Conservation (phyloP, 2,888 invertebrate genomes). For the Pseudococcus viburni region DNA sequence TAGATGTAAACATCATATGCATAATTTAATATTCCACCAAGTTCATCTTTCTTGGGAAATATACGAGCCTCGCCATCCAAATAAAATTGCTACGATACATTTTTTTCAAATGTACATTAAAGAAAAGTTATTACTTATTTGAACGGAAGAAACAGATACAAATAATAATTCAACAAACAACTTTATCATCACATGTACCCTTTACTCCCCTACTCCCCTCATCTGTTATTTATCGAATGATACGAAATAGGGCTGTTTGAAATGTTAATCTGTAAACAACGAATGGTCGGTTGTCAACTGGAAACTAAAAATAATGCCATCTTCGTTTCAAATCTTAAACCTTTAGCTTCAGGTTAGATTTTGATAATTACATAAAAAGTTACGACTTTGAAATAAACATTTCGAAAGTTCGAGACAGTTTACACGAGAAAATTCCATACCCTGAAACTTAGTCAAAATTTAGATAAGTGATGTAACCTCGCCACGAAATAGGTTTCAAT, state of each 20-base stretch:
- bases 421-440: not conserved
- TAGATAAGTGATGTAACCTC: not conserved
- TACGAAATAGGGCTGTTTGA: not conserved
- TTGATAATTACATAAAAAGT: constrained; percentile 28
- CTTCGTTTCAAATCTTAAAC: not conserved
- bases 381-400: constrained; percentile 2
- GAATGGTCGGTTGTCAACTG: not conserved
- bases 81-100: too few species aligned
- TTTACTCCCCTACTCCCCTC: too few species aligned
- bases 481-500: constrained; percentile 9
- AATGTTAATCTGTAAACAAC: not conserved
- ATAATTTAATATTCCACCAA: too few species aligned
- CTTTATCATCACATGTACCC: not conserved
- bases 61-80: too few species aligned
- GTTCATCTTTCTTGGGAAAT: too few species aligned
- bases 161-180: not conserved
- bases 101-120: too few species aligned
- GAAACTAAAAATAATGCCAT: not conserved
- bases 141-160: too few species aligned
- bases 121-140: too few species aligned
- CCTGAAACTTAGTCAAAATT: not conserved
- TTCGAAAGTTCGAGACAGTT: not conserved
- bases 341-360: constrained; percentile 13
- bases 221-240: not conserved
- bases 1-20: too few species aligned